Evolutionary conservation across 1,140 invertebrate species (phyloP).

Genomic region (Eupristina koningsbergeri): DNA sequence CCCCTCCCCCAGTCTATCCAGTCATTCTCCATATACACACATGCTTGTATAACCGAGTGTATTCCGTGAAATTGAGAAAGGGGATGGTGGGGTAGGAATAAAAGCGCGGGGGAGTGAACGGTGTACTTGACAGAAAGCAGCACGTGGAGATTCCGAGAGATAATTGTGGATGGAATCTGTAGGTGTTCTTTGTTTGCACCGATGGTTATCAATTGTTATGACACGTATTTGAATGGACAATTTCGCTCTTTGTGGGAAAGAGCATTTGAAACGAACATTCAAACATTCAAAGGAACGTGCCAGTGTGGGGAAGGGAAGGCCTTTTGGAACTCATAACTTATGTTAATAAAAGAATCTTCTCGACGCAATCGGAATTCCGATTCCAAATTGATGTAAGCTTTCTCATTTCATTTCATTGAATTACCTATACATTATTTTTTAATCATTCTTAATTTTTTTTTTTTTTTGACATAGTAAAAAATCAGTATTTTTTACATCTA

Average conservation of each 20-base stretch:
- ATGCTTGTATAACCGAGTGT: conserved; percentile 11
- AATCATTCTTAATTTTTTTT: neutral
- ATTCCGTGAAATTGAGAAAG: conserved; percentile 17
- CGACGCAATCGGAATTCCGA: neutral
- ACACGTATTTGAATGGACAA: conserved; percentile 27
- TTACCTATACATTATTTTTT: neutral
- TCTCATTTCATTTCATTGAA: too few species aligned
- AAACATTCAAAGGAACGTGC: neutral
- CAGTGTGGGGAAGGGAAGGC: neutral
- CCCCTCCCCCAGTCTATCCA: neutral
- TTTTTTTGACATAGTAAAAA: too few species aligned
- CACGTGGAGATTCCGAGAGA: neutral
- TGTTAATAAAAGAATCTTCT: neutral
- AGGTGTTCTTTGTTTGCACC: conserved; percentile 20
- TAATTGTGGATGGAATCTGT: conserved; percentile 19
- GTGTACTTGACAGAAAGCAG: neutral
- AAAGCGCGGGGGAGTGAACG: neutral
- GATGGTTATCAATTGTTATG: conserved; percentile 38
- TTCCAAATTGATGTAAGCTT: neutral
- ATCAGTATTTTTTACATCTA: neutral
- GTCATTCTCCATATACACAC: neutral
- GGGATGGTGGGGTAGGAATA: neutral
- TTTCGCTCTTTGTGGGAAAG: neutral
- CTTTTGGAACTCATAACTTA: neutral
- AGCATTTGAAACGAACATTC: neutral